Conservation (phyloP, 2,797 vertebrate genomes). For the Microctenopoma steveboyesi region DNA sequence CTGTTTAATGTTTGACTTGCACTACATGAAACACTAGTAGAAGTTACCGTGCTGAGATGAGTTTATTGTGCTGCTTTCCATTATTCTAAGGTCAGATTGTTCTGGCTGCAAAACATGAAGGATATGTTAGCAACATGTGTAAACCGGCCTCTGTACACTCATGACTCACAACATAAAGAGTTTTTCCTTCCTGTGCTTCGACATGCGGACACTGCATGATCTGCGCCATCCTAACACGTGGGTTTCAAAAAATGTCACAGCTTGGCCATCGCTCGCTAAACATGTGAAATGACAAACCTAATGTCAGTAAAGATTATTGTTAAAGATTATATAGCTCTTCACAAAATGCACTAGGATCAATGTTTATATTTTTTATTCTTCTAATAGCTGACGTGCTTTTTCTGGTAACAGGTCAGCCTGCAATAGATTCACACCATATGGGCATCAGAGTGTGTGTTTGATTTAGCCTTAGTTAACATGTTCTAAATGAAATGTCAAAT, state of each 20-base stretch:
- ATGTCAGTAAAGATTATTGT: not conserved
- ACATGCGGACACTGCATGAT: conserved; percentile 17
- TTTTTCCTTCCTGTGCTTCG: not conserved
- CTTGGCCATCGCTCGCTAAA: too few species aligned
- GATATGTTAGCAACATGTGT: conserved; percentile 4
- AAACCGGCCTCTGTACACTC: not conserved
- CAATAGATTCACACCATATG: not conserved
- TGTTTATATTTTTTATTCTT: not conserved
- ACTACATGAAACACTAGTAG: not conserved
- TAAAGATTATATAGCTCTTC: not conserved
- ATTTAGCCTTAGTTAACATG: not conserved
- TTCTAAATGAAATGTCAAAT: not conserved
- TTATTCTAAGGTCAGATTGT: not conserved
- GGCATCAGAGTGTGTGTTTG: conserved; percentile 61
- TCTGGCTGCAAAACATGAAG: not conserved
- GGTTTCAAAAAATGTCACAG: not conserved
- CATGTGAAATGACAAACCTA: too few species aligned
- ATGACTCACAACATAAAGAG: not conserved
- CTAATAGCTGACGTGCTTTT: not conserved
- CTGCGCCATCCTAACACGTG: conserved; percentile 28
- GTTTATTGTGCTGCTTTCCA: not conserved
- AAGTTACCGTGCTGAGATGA: too few species aligned
- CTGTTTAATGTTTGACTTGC: not conserved
- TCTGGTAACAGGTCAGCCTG: not conserved
- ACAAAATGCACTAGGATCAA: not conserved